phyloP scores from a whole-genome alignment of 2,797 vertebrate genomes.

The Manis pentadactyla region DNA sequence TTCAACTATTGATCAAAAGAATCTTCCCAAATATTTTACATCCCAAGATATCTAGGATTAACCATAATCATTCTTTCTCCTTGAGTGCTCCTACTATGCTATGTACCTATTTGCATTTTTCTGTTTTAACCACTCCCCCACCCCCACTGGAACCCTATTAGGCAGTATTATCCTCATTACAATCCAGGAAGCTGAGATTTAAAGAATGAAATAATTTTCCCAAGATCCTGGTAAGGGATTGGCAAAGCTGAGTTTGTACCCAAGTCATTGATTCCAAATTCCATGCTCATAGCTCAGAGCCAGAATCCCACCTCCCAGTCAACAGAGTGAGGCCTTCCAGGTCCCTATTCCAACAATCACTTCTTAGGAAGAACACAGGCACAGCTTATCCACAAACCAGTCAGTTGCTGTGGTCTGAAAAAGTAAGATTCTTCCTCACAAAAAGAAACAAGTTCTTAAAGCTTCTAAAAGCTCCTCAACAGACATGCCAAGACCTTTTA shows the following conservation, averaged over 20 bases:
- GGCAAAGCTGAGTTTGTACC: neutral
- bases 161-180: neutral
- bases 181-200: neutral
- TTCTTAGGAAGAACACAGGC: slow-evolving; percentile 61
- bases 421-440: slow-evolving; percentile 11
- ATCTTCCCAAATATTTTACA: neutral
- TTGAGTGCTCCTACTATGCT: neutral
- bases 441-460: slow-evolving; percentile 2
- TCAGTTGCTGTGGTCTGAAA: neutral
- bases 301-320: neutral
- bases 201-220: slow-evolving; percentile 6
- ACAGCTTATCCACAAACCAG: neutral
- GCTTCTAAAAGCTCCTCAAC: neutral
- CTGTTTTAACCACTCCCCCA: neutral
- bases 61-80: neutral
- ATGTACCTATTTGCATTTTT: neutral
- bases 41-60: neutral
- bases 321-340: neutral
- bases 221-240: neutral
- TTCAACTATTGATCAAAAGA: neutral
- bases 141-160: neutral
- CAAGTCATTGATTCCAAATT: neutral
- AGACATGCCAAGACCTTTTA: neutral
- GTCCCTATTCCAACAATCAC: neutral
- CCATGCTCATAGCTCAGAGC: neutral